phyloP scores from a whole-genome alignment of 2,113 vertebrate species.

The Protomyctophum bolini region DNA sequence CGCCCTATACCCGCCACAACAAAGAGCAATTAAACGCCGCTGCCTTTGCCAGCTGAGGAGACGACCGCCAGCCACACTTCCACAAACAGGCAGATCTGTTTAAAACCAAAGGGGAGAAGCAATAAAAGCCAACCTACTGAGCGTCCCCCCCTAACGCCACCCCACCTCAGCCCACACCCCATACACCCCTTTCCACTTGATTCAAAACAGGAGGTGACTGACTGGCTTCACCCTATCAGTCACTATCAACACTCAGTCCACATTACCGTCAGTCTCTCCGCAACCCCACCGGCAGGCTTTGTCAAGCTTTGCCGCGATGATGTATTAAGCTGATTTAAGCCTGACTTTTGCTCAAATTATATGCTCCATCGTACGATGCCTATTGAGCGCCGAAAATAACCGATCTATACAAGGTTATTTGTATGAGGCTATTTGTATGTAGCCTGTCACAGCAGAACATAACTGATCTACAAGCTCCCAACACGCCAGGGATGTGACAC shows the following conservation, averaged over 20 bases:
- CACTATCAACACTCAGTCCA: slow-evolving; percentile 52
- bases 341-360: no score
- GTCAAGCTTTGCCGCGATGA: no score
- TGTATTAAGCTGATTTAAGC: no score
- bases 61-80: slow-evolving; percentile 83
- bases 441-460: no score
- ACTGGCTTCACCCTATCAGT: slow-evolving; percentile 67
- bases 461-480: no score
- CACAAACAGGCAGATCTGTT: slow-evolving; percentile 85
- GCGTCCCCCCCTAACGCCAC: slow-evolving; percentile 52
- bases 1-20: slow-evolving; percentile 73
- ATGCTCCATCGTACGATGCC: no score
- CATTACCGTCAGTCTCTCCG: slow-evolving; percentile 40
- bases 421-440: no score
- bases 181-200: slow-evolving; percentile 59
- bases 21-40: slow-evolving; percentile 83
- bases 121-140: slow-evolving; percentile 76
- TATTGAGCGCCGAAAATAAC: no score
- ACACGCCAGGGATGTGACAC: no score
- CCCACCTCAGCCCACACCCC: slow-evolving; percentile 8
- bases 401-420: no score
- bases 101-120: slow-evolving; percentile 80
- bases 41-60: slow-evolving; percentile 80
- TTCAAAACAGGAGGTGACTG: slow-evolving; percentile 79
- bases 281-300: slow-evolving; percentile 21